These are phyloP conservation scores for Strigamia transsilvanica DNA, from an alignment of 2,888 invertebrate species.

Conservation along the genomic window DNA sequence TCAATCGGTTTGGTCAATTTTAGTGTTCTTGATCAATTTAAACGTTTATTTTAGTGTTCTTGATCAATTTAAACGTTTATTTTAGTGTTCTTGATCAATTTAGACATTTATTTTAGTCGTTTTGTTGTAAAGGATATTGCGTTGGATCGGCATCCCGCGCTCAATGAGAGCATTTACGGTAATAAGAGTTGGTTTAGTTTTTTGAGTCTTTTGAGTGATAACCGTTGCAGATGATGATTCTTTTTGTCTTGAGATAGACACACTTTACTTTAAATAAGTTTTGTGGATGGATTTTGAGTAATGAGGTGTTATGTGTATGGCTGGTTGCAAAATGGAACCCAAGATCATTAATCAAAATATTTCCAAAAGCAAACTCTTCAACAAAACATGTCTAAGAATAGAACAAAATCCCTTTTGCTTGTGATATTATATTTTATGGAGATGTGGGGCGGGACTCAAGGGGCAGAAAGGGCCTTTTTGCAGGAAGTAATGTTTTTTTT, in stretches of 20 bases:
- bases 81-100: too few relatives aligned
- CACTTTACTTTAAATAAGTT: constrained; percentile 42
- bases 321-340: constrained; percentile 33
- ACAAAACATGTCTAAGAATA: constrained; percentile 41
- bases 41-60: too few relatives aligned
- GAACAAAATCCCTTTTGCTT: neutral
- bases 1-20: too few relatives aligned
- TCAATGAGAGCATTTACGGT: too few relatives aligned
- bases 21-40: too few relatives aligned
- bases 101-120: too few relatives aligned
- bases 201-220: neutral
- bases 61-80: too few relatives aligned
- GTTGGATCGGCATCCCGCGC: too few relatives aligned
- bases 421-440: constrained; percentile 8
- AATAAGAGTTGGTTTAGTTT: neutral
- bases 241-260: constrained; percentile 1
- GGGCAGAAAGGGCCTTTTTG: neutral
- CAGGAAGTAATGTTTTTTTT: neutral
- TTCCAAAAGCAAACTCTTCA: constrained; percentile 48
- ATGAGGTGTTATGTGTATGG: constrained; percentile 46
- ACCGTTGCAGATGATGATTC: neutral
- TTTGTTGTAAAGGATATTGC: too few relatives aligned
- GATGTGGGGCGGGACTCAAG: neutral
- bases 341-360: constrained; percentile 43
- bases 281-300: constrained; percentile 41